Evolutionary conservation across 2,888 invertebrate species (phyloP), one percentile per base, ranked within the genome.

Genomic region (Resseliella maxima): DNA sequence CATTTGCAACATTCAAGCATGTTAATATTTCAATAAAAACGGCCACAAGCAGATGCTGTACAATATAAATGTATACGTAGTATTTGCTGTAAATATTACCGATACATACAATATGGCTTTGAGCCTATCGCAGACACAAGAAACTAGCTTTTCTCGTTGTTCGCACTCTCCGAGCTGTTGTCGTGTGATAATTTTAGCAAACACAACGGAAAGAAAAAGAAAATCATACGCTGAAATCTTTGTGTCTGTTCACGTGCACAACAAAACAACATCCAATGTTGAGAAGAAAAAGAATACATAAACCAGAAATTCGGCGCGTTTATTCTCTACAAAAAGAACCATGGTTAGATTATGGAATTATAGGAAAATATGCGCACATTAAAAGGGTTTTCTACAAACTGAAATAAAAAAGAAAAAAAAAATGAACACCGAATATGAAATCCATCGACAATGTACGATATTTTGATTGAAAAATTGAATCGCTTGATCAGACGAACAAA

Each of bases 11-110:
- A 72, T 72, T 72, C 72, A 72, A 12, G 2, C 35, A 72, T 72
- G 72, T 31, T 31, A 72, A 72, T 72, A 72, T 72, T 72, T 72
- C 72, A 72, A 72, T 72, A 72, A 72, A 72, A 12, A 18, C 59
- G 10, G 59, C 59, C 24, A 72, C 72, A 35, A 21, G 31, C 31
- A 12, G 10, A 72, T 35, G 15, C 0, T 72, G 31, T n/a, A n/a
- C n/a, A n/a, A n/a, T n/a, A 72, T 24, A 24, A 24, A n/a, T 59
- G 59, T 24, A 35, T 72, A 31, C 3, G 24, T 59, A 24, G 59
- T 24, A 72, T 72, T 72, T 72, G 72, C 72, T 12, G 31, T 72
- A 31, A 72, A 72, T 15, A 72, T 2, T 18, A 31, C 12, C 46
- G 2, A 50, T 50, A 18, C n/a, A 15, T 15, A 2, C n/a, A 59